Evolutionary conservation across 1,140 invertebrate genomes (phyloP), one percentile per base, ranked within the genome.

Genomic region (Listronotus oregonensis): DNA sequence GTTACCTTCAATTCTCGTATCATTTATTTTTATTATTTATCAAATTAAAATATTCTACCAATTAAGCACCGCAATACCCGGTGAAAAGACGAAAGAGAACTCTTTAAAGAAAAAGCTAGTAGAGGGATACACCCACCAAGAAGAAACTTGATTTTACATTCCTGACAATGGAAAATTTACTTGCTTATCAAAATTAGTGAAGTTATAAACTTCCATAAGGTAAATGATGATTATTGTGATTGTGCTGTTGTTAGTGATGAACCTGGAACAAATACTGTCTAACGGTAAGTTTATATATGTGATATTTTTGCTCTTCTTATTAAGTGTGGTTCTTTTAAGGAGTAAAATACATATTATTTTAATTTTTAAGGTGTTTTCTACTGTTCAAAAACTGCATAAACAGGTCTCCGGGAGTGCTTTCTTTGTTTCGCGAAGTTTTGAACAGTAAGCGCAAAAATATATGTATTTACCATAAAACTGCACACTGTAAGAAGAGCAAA

Each of bases 151-250:
- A 3, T 79, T 77, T 56, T 84, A 83, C 59, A 60, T 72, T 17
- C 77, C 78, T 65, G 52, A 49, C 1, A 70, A 70, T 10, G 77
- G 75, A 10, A 78, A 79, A 54, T 84, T 84, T 64, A 59, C 64
- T 14, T 84, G 83, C 70, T n/a, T n/a, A 74, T 83, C 11, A 31
- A 67, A 15, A 78, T 77, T 14, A 73, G 71, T n/a, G 71, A 76
- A 56, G 68, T 79, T 55, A 79, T 83, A 40, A 68, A 79, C 15
- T 90, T 86, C 81, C 79, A 86, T 8, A 86, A 86, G 77, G 82
- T 97, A 5, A 99, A 99, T 81, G 97, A 99, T 80, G 94, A 99
- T 82, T 99, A 96, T 80, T 99, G 97, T 83, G 97, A 99, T 81
- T 99, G 97, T 82, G 80, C 81, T 12, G 94, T 96, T 80, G 95